Percentiles rank a stretch among this genome's conserved stretches.
Evolutionary conservation across 2,888 invertebrate genomes (phyloP).

Genomic region (Tethea ocularis): DNA sequence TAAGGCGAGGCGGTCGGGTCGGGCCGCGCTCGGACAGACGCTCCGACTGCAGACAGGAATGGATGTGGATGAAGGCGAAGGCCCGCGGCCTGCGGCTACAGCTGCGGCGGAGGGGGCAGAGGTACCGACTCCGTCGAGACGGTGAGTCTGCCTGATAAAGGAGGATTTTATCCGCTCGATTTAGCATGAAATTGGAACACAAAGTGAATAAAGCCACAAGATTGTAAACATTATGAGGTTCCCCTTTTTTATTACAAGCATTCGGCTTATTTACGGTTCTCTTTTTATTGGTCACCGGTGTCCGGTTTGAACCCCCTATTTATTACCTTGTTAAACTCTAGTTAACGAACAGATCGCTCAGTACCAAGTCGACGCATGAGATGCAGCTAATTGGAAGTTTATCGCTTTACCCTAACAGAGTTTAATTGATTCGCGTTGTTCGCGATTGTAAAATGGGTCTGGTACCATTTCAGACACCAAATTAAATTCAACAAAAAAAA

Average conservation of each 20-base stretch:
- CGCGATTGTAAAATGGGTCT: slow-evolving; percentile 53
- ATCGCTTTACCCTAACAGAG: slow-evolving; percentile 63
- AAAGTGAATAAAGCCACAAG: slow-evolving; percentile 84
- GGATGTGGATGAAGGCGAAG: slow-evolving; percentile 22
- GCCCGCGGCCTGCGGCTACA: slow-evolving; percentile 21
- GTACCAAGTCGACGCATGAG: slow-evolving; percentile 59
- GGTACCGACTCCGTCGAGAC: slow-evolving; percentile 61
- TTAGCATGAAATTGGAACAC: slow-evolving; percentile 84
- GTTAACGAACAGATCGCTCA: slow-evolving; percentile 75
- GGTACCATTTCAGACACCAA: slow-evolving; percentile 43
- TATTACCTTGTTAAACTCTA: slow-evolving; percentile 82
- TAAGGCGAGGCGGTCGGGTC: slow-evolving; percentile 36
- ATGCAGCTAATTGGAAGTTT: slow-evolving; percentile 75
- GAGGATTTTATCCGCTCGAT: slow-evolving; percentile 82
- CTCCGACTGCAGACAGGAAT: slow-evolving; percentile 9
- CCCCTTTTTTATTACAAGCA: slow-evolving; percentile 78
- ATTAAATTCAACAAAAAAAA: slow-evolving; percentile 52
- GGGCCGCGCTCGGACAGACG: slow-evolving; percentile 15
- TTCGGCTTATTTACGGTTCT: slow-evolving; percentile 79
- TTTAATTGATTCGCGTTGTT: slow-evolving; percentile 71
- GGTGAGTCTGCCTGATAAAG: slow-evolving; percentile 80
- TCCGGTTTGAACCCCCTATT: slow-evolving; percentile 69
- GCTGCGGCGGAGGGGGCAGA: slow-evolving; percentile 29
- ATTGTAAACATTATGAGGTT: slow-evolving; percentile 83
- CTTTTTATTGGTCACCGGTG: slow-evolving; percentile 77